Evolutionary conservation across 2,113 vertebrate species (phyloP).

Genomic region (Oreochromis niloticus): DNA sequence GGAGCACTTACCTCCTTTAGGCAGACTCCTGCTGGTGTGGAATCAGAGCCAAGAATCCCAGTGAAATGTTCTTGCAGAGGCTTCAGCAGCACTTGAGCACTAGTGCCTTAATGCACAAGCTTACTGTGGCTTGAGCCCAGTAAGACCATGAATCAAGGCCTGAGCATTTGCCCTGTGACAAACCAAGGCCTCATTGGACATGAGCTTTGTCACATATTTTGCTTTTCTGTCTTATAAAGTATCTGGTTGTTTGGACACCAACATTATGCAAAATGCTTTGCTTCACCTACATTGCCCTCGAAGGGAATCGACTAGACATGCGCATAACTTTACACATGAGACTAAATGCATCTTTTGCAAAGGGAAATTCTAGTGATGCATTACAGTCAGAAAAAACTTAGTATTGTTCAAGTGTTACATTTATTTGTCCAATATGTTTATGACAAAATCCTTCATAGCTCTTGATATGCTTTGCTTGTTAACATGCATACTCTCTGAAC

Average conservation of each 20-base stretch:
- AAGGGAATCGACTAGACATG: background rate
- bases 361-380: background rate
- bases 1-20: background rate
- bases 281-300: background rate
- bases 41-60: background rate
- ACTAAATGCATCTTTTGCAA: background rate
- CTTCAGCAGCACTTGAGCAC: background rate
- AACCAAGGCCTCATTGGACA: background rate
- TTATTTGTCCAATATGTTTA: background rate
- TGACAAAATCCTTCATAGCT: background rate
- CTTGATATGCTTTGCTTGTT: background rate
- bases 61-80: background rate
- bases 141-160: background rate
- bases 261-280: background rate
- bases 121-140: background rate
- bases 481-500: background rate
- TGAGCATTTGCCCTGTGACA: background rate
- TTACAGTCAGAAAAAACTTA: background rate
- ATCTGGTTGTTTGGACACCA: background rate
- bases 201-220: background rate
- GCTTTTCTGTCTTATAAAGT: background rate
- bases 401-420: background rate
- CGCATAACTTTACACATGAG: background rate
- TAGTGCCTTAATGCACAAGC: background rate
- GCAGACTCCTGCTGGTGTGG: background rate